Evolutionary conservation across 2,888 invertebrate genomes (phyloP).

Genomic region (Cremastinae sp.): DNA sequence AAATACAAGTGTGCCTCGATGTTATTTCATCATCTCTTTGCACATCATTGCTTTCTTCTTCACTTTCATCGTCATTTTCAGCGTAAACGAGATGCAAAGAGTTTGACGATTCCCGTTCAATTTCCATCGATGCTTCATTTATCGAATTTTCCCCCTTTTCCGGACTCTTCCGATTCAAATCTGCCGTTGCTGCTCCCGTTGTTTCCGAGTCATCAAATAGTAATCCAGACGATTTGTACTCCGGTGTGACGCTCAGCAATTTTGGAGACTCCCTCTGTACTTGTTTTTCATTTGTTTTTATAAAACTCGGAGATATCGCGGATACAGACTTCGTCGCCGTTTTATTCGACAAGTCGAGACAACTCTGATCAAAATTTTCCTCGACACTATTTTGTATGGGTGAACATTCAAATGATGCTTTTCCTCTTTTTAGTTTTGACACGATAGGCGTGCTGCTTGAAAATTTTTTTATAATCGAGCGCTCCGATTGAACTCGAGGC

Average conservation of each 20-base stretch:
- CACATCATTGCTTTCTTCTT: too few relatives aligned
- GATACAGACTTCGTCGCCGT: neutral
- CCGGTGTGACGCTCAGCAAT: conserved; percentile 35
- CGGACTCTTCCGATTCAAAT: neutral
- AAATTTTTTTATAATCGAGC: conserved; percentile 20
- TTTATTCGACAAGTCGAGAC: too few relatives aligned
- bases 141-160: conserved; percentile 1
- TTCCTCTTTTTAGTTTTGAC: conserved; percentile 10
- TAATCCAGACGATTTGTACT: conserved; percentile 27
- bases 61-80: conserved; percentile 30
- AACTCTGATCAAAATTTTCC: neutral
- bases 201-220: conserved; percentile 42
- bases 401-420: conserved; percentile 56
- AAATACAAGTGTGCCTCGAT: too few relatives aligned
- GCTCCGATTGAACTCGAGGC: neutral
- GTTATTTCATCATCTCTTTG: too few relatives aligned
- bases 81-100: conserved; percentile 23
- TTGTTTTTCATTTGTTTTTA: neutral
- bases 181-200: neutral
- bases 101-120: conserved; percentile 27
- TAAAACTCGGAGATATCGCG: neutral
- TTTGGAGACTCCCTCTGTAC: neutral
- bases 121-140: neutral
- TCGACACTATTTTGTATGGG: conserved; percentile 60
- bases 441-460: conserved; percentile 67